Conservation (phyloP, 2,888 invertebrate genomes). For the Pyrochroa serraticornis region DNA sequence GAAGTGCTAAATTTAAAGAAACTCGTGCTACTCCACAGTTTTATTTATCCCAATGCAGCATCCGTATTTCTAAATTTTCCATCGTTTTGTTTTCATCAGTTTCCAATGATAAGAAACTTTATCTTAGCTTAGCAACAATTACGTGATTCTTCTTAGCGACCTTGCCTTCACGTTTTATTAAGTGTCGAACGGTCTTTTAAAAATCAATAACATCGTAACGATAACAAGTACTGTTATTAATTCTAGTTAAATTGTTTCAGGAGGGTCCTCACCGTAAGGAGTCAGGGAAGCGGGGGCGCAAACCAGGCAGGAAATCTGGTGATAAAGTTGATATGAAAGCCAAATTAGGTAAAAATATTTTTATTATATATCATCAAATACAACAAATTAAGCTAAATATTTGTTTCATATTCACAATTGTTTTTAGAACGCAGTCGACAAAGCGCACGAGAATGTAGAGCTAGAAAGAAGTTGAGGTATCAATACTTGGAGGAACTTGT, state of each 20-base stretch:
- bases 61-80: too few relatives aligned
- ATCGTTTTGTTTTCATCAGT: too few relatives aligned
- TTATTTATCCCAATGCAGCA: too few relatives aligned
- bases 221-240: too few relatives aligned
- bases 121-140: too few relatives aligned
- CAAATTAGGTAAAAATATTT: constrained; percentile 75
- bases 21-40: too few relatives aligned
- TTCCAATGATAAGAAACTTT: too few relatives aligned
- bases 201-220: too few relatives aligned
- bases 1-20: too few relatives aligned
- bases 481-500: constrained; percentile 97
- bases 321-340: constrained; percentile 94
- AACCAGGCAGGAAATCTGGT: constrained; percentile 83
- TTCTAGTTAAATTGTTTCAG: constrained; percentile 50
- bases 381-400: constrained; percentile 2
- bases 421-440: constrained; percentile 89
- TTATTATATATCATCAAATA: constrained; percentile 7
- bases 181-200: too few relatives aligned
- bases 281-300: constrained; percentile 85
- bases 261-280: constrained; percentile 76
- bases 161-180: not conserved
- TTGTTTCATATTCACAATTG: constrained; percentile 21
- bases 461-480: constrained; percentile 94
- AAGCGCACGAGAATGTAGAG: constrained; percentile 96
- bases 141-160: too few relatives aligned